A percentile compares a stretch with the other conserved stretches of the same genome.
Conservation (phyloP, 2,113 vertebrate species). For the Hirundichthys speculiger region DNA sequence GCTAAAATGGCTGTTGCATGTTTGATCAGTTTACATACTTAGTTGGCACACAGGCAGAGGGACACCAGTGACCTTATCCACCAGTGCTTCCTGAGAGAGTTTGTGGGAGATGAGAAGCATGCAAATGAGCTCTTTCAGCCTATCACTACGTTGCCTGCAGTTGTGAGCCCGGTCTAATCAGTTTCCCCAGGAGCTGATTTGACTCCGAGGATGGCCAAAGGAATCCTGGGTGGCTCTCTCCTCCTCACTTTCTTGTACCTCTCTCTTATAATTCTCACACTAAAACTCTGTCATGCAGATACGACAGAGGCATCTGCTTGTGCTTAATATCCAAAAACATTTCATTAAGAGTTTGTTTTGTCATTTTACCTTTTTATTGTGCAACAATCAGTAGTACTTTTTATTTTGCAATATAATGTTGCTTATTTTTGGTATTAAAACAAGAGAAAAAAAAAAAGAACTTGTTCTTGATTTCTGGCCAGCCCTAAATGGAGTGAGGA, state of each 20-base stretch:
- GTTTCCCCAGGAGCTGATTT: slow-evolving; percentile 50
- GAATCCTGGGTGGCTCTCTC: slow-evolving; percentile 10
- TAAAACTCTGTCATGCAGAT: slow-evolving; percentile 15
- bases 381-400: too few relatives aligned
- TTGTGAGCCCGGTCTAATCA: slow-evolving; percentile 46
- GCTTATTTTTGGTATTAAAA: too few relatives aligned
- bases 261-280: slow-evolving; percentile 21
- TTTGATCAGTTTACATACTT: slow-evolving; percentile 63
- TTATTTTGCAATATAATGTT: too few relatives aligned
- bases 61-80: slow-evolving; percentile 72
- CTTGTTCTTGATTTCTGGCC: not conserved
- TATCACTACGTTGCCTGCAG: slow-evolving; percentile 51
- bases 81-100: slow-evolving; percentile 54
- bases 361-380: too few relatives aligned
- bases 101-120: slow-evolving; percentile 59
- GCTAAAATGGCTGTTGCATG: slow-evolving; percentile 28
- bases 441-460: too few relatives aligned
- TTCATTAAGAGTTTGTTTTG: too few relatives aligned
- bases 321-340: too few relatives aligned
- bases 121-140: slow-evolving; percentile 66
- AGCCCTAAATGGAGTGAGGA: slow-evolving; percentile 25
- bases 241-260: not conserved
- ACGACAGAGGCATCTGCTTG: not conserved
- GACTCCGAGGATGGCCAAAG: slow-evolving; percentile 31
- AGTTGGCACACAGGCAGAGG: slow-evolving; percentile 47